Evolutionary conservation across 2,888 invertebrate species (phyloP), one percentile per base, ranked within the genome.

Genomic region (Agapostemon virescens): DNA sequence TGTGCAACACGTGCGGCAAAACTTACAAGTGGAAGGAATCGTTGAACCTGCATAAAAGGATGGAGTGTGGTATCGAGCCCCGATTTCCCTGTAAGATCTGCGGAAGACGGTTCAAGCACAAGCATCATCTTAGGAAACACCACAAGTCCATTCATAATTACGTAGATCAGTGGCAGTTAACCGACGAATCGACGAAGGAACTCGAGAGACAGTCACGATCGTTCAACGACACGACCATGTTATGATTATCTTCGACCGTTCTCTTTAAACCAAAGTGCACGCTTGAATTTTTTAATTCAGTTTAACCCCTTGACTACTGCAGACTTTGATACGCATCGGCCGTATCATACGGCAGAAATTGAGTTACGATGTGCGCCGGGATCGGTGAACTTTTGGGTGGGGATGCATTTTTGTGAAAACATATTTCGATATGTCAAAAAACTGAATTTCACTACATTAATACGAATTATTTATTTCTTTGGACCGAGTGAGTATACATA

Each of bases 31-130:
- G 90, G 89, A 88, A 84, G 69, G 88, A 89, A 69, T 90, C 90
- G 0, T 72, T 92, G 81, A 85, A 86, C 69, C 84, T 88, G 30
- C 91, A 92, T 82, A 85, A 86, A 77, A 87, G 92, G 67, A 84
- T 90, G 87, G 91, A 90, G 70, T 92, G 92, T 81, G 91, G 91
- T 1, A 89, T 88, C 71, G 90, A 90, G 76, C 93, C 93, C 6
- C 90, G 89, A 74, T 93, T 93, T 83, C 75, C 81, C 52, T 93
- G 93, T 78, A 68, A 81, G 23, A 76, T 90, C 40, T 93, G 93
- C 79, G 89, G 87, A 23, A 87, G 88, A 82, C 89, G 86, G 80
- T 92, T 92, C 85, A 90, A 90, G 70, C 90, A 91, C 85, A 91
- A 91, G 58, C 90, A 92, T 64, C 91, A 91, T 73, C 82, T 92